phyloP scores from a whole-genome alignment of 2,888 invertebrate species.

The Griposia aprilina region DNA sequence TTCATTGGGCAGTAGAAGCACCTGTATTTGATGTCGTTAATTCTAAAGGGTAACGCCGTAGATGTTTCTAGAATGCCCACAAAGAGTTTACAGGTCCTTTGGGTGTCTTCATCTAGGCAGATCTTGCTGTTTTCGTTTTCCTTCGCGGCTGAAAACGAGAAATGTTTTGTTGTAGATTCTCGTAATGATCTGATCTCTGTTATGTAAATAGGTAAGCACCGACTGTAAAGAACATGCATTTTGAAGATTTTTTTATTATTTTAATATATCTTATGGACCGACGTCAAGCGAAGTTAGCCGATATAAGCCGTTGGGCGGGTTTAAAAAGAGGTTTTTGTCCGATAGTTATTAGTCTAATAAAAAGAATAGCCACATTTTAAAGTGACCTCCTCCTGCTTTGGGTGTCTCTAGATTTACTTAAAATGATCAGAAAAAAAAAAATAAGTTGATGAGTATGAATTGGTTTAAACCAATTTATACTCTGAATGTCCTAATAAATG shows the following conservation, averaged over 20 bases:
- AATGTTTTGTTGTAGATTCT: constrained; percentile 32
- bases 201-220: no score
- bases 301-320: no score
- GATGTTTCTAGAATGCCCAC: constrained; percentile 50
- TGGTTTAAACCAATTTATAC: no score
- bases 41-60: constrained; percentile 55
- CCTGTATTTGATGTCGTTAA: constrained; percentile 48
- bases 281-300: background rate
- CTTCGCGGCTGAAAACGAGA: constrained; percentile 51
- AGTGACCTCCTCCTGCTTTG: no score
- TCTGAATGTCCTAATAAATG: no score
- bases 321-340: no score
- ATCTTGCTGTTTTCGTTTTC: background rate
- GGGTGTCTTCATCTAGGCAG: constrained; percentile 6
- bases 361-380: no score
- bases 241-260: background rate
- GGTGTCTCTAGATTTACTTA: no score
- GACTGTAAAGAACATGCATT: background rate
- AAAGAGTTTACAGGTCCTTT: constrained; percentile 34
- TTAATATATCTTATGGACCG: background rate
- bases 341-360: no score
- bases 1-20: constrained; percentile 57
- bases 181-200: background rate
- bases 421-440: no score
- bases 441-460: no score